These are phyloP conservation scores for Mizuhopecten yessoensis DNA, from an alignment of 1,140 invertebrate genomes.

Conservation along the genomic window DNA sequence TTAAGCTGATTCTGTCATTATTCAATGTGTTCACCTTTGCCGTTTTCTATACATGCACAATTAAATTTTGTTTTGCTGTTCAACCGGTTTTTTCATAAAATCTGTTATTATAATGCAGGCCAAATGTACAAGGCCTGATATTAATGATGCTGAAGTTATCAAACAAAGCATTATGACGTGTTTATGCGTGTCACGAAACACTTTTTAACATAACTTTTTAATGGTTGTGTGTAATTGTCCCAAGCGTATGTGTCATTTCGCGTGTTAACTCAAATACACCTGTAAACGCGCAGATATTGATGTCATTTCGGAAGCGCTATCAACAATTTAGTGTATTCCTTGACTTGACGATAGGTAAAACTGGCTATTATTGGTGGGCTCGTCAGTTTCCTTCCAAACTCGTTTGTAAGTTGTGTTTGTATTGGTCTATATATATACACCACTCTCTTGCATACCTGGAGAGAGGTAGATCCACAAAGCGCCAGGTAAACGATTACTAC, in stretches of 20 bases:
- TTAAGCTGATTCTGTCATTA: neutral
- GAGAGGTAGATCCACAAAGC: neutral
- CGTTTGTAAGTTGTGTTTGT: constrained; percentile 38
- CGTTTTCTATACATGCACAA: too few species aligned
- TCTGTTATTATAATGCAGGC: too few species aligned
- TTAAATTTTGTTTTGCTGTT: too few species aligned
- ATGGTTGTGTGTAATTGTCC: neutral
- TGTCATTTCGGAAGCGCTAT: neutral
- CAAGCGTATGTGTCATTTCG: neutral
- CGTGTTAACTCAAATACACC: neutral
- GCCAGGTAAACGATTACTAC: constrained; percentile 24
- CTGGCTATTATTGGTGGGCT: neutral
- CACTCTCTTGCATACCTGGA: constrained; percentile 22
- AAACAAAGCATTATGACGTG: too few species aligned
- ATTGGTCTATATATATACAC: constrained; percentile 1
- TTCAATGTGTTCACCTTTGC: too few species aligned
- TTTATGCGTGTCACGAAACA: too few species aligned
- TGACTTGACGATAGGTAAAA: neutral
- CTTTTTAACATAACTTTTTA: neutral
- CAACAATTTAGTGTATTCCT: neutral
- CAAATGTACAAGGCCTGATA: too few species aligned
- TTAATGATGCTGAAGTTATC: too few species aligned
- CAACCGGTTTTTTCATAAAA: too few species aligned
- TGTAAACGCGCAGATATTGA: neutral
- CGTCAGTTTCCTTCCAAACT: neutral